Evolutionary conservation across 2,888 invertebrate genomes (phyloP).

Genomic region (Teleiodes luculella): DNA sequence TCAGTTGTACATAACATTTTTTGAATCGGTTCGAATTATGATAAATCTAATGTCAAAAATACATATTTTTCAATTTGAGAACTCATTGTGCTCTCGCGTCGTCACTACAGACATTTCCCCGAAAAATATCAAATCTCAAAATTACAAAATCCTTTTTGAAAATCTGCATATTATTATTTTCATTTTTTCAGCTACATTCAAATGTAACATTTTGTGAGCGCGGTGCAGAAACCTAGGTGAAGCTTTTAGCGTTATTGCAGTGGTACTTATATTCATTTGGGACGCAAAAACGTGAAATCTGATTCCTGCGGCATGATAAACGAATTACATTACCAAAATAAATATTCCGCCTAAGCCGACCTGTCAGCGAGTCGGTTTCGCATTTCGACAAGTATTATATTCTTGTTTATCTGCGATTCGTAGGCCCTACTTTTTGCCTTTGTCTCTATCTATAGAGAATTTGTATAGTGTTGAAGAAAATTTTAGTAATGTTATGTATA

Average conservation of each 20-base stretch:
- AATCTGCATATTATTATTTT: no score
- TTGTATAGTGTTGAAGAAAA: no score
- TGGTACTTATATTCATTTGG: not conserved
- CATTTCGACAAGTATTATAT: slow-evolving; percentile 28
- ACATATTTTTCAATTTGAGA: no score
- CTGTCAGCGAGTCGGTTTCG: slow-evolving; percentile 19
- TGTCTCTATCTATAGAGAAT: not conserved
- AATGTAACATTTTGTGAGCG: slow-evolving; percentile 1
- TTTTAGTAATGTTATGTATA: no score
- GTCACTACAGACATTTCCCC: no score
- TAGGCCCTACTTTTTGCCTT: slow-evolving; percentile 11
- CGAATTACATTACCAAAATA: slow-evolving; percentile 35
- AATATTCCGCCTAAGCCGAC: slow-evolving; percentile 24
- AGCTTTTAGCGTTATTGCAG: slow-evolving; percentile 3
- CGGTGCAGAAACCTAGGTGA: not conserved
- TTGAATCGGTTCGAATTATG: no score
- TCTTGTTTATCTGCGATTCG: slow-evolving; percentile 28
- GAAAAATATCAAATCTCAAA: no score
- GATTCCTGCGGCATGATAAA: slow-evolving; percentile 21
- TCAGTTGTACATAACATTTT: no score
- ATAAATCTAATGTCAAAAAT: no score
- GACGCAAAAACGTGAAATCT: slow-evolving; percentile 12
- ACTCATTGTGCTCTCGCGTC: no score
- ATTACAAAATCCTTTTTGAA: no score
- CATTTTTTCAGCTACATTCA: not conserved